Evolutionary conservation across 2,113 vertebrate species (phyloP), one percentile per base, ranked within the genome.

Genomic region (Pica pica): DNA sequence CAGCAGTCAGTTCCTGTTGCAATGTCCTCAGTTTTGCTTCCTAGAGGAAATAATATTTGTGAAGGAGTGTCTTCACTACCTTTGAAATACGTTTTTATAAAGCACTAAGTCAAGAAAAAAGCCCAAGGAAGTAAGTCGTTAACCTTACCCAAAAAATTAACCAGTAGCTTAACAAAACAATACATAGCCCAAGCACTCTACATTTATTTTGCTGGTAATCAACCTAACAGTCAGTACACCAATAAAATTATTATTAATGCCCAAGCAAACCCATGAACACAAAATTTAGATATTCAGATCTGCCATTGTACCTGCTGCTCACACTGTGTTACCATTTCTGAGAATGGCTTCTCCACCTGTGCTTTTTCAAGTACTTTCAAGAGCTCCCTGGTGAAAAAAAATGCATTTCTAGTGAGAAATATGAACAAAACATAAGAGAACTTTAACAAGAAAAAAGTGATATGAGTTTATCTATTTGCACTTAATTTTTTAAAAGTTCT

Each of bases 301-400:
- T 63, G 22, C 41, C 52, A 26, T 23, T 93, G 64, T 94, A 99
- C 99, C 99, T 98, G 99, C 57, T 98, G 98, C 56, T 99, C 98
- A 87, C 94, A 98, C 69, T 79, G 97, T 73, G 95, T 55, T 5
- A 93, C 91, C 44, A 98, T 96, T 49, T 98, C 98, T 76, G 97
- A 97, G 7, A 97, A 97, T 84, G 98, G 98, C 95, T 98, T 99
- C 92, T 98, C 98, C 74, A 99, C 97, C 23, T 97, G 95, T 16
- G 96, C 73, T 84, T 98, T 98, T 93, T 98, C 98, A 91, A 98
- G 90, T 53, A 98, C 95, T 95, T 98, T 98, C 91, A 98, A 83
- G 67, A 99, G 98, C 86, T 99, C 98, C 94, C 99, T 99, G 70
- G 24, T 96, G 57, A 69, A 97, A 28, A 95, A 95, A 92, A 68